Evolutionary conservation across 2,113 vertebrate species (phyloP).

Genomic region (Neotoma lepida): DNA sequence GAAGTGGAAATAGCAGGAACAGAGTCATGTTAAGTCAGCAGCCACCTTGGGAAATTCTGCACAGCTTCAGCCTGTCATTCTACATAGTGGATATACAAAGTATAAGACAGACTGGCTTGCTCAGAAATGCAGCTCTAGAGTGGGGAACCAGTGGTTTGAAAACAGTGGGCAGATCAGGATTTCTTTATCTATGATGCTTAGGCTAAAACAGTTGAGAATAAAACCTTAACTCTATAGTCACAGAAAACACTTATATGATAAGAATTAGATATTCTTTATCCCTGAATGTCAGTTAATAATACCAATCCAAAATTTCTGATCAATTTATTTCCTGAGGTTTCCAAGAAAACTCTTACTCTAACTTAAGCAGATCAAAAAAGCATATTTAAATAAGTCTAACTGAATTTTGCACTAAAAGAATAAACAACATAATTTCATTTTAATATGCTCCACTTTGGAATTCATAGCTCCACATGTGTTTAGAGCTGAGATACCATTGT

Average conservation of each 20-base stretch:
- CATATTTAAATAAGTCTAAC: neutral
- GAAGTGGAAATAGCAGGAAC: neutral
- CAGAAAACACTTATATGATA: neutral
- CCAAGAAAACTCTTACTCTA: neutral
- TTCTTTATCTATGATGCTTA: slow-evolving; percentile 15
- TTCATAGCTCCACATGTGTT: slow-evolving; percentile 36
- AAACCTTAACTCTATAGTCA: slow-evolving; percentile 19
- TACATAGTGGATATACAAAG: neutral
- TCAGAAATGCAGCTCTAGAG: neutral
- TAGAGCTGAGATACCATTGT: slow-evolving; percentile 4
- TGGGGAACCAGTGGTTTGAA: neutral
- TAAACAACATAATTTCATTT: slow-evolving; percentile 43
- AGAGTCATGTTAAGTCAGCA: neutral
- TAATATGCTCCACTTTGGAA: slow-evolving; percentile 31
- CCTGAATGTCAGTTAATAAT: neutral
- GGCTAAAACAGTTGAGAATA: neutral
- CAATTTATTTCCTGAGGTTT: slow-evolving; percentile 7
- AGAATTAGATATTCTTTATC: slow-evolving; percentile 9
- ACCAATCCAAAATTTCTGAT: neutral
- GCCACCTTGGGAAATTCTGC: neutral
- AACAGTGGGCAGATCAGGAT: neutral
- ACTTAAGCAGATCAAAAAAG: slow-evolving; percentile 12
- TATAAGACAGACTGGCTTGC: neutral
- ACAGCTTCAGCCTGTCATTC: neutral
- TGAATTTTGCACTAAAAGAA: slow-evolving; percentile 48